Base-by-base conservation (phyloP, 1,140 invertebrate species). In the Drosophila equinoxialis region DNA sequence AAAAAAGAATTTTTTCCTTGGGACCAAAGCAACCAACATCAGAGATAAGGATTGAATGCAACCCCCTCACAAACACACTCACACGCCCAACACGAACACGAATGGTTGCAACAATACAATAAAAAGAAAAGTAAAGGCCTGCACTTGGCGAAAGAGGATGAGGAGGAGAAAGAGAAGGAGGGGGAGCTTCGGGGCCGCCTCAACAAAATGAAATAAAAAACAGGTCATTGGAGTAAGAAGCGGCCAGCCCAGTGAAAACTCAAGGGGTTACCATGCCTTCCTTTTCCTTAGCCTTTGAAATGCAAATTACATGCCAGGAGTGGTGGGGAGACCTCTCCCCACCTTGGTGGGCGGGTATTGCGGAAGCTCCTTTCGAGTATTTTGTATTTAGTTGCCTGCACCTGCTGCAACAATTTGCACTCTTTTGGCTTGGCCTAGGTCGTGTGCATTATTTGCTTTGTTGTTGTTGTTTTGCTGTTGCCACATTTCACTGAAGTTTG, bases 11-110 rank as follows among this genome's bases (percentile, higher is more conserved):
- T 30, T 30, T 30, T 79, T 87, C 80, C 45, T 51, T 51, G 45
- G 62, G 84, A 62, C 71, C 64, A 78, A 65, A 55, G 51, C 64
- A 65, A 48, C 65, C 79, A 66, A 71, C 79, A 87, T 86, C 83
- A 83, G 84, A 89, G 79, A 87, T 89, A 87, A 76, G 83, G 79
- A 86, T 87, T 87, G 79, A 87, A 86, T 86, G 70, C 72, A 74
- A 74, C 60, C 54, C 61, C 26, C 26, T 14, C 60, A 41, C 45
- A 14, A 10, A 51, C n/a, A 35, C n/a, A 37, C 61, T 23, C 26
- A 14, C 48, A 48, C 45, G 37, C 26, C 26, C 20, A 14, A 30
- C 11, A 68, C 45, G 30, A 2, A 68, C 45, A 62, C 58, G 51
- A 48, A 58, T 26, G 30, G 57, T 54, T 65, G 59, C 57, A 51